Base-by-base conservation (phyloP, 2,888 invertebrate species). In the Drosophila testacea region DNA sequence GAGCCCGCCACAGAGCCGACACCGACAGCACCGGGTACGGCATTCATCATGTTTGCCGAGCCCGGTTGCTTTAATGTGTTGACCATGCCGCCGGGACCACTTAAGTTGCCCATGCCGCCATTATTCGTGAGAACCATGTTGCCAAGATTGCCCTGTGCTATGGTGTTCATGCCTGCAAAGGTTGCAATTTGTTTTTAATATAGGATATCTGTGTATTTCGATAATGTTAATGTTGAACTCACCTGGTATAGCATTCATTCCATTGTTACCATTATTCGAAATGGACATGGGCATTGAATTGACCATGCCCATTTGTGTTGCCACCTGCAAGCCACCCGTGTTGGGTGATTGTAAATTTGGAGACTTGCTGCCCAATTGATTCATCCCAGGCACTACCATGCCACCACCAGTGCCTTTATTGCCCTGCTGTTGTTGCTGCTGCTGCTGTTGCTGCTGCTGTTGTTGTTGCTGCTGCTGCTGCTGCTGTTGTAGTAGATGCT, bases 331-430 rank as follows among this genome's bases (percentile, higher is more conserved):
- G 80, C 95, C 95, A 73, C 96, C 96, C 90, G 97, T 96, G 51
- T 96, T 96, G 65, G 97, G 96, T 61, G 97, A 97, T 92, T 97
- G 97, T 91, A 97, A 93, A 91, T 95, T 96, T 75, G 96, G 96
- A 92, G 96, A 96, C 92, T 96, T 96, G 93, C 94, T 96, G 76
- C 96, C 96, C 92, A 96, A 93, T 89, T 95, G 95, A 90, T 95
- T 96, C 92, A 96, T 94, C 55, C 95, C 94, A 91, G 96, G 94
- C 83, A 91, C 91, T 57, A 92, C 91, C 88, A 93, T 91, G 39
- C 90, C 80, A 30, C 87, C 69, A 73, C 75, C 72, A 28, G 74
- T 60, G 6, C 56, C 69, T 70, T 92, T 93, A 38, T 91, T 92
- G 44, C 90, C 87, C 89, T 93, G 77, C 13, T 88, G 77, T 13